Base-by-base conservation (phyloP, 2,113 vertebrate genomes). In the Pterocles burchelli region DNA sequence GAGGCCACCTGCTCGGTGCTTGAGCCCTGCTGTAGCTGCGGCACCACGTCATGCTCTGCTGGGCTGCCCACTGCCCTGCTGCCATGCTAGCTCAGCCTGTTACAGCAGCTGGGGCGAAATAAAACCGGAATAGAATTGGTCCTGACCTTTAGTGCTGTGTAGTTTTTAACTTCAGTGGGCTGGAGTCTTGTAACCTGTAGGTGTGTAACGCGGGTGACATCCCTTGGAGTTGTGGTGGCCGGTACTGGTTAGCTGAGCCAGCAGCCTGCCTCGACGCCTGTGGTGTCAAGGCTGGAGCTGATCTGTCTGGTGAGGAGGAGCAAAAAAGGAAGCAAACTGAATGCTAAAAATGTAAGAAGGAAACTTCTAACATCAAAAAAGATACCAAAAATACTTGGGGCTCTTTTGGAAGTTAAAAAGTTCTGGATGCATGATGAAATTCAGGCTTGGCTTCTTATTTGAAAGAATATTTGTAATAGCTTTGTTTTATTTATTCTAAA, bases 21-120 rank as follows among this genome's bases (percentile, higher is more conserved):
- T 0, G 4, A 41, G n/a, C 28, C 26, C 52, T 20, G 41, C 16
- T 9, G 54, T 3, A 2, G 26, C 46, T 33, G 11, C 1, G 10
- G 62, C 49, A 51, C 41, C 41, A 24, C 38, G 4, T 4, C 20
- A 6, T 4, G n/a, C 17, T 38, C 51, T 55, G 29, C 58, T 41
- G 54, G 22, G 29, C 71, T 46, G 1, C 31, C 31, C 34, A 2
- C 34, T 12, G 14, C 68, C n/a, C 68, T 57, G 19, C 51, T 3
- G 1, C 58, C 41, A 1, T 2, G 5, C 33, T 5, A 6, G 45
- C n/a, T 48, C 36, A 28, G 43, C 28, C 59, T 10, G 3, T 41
- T 31, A 7, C 31, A 70, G 33, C 21, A 7, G 14, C 25, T 24
- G 59, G 9, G 18, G n/a, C 43, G 57, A 62, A 77, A 74, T 20